Percentiles rank a stretch among this genome's conserved stretches.
Evolutionary conservation across 2,113 vertebrate genomes (phyloP).

Genomic region (Rhabdomys dilectus): DNA sequence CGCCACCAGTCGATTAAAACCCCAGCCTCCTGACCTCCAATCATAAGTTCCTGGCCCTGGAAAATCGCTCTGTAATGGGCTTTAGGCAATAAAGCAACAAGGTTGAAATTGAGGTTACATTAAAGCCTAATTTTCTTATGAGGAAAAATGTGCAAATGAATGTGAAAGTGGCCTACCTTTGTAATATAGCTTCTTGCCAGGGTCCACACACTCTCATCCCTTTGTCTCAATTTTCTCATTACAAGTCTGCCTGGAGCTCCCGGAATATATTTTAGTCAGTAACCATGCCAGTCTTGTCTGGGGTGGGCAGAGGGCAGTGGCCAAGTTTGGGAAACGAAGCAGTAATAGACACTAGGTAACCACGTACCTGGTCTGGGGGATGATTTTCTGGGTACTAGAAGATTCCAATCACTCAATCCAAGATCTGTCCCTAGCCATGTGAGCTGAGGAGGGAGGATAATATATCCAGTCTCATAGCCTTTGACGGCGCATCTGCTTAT

Average conservation of each 20-base stretch:
- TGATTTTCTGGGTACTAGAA: not conserved
- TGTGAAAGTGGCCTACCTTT: conserved; percentile 74
- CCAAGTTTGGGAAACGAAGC: not conserved
- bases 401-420: not conserved
- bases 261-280: not conserved
- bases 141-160: conserved; percentile 78
- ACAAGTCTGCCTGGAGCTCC: conserved; percentile 51
- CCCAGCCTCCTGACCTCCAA: conserved; percentile 75
- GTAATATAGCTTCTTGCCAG: conserved; percentile 64
- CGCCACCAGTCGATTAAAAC: conserved; percentile 73
- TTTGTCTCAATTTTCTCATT: conserved; percentile 74
- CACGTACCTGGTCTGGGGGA: not conserved
- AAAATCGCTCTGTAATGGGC: conserved; percentile 81
- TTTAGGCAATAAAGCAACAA: conserved; percentile 78
- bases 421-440: not conserved
- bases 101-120: conserved; percentile 83
- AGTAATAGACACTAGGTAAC: not conserved
- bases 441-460: not conserved
- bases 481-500: not conserved
- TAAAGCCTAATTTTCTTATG: conserved; percentile 81
- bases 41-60: conserved; percentile 76
- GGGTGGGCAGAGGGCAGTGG: not conserved
- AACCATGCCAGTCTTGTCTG: not conserved
- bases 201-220: conserved; percentile 51
- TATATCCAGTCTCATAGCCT: not conserved